Evolutionary conservation across 1,140 invertebrate species (phyloP).

Genomic region (Scylla paramamosain): DNA sequence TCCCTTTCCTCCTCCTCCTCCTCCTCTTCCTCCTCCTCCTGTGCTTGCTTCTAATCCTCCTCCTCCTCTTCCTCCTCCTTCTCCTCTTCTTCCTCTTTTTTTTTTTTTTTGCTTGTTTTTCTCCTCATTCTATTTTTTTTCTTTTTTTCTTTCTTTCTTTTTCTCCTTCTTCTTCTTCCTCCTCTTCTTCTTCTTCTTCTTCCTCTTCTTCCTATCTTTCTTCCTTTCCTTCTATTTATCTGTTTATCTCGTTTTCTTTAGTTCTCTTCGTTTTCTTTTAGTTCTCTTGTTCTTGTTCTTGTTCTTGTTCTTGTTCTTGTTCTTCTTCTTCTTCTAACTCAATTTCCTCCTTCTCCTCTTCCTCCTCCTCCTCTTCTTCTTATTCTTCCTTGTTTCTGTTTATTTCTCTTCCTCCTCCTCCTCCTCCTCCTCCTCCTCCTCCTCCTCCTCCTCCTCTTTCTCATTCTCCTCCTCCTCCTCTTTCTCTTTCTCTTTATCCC

Average conservation of each 20-base stretch:
- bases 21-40: too few relatives aligned
- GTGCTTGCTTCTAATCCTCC: too few relatives aligned
- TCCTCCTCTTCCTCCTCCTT: too few relatives aligned
- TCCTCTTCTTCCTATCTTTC: not conserved
- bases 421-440: not conserved
- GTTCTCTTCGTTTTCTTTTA: not conserved
- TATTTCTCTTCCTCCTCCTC: too few relatives aligned
- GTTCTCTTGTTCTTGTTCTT: not conserved
- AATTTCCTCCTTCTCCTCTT: not conserved
- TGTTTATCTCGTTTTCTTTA: not conserved
- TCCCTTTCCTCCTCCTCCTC: not conserved
- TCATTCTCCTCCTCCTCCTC: not conserved
- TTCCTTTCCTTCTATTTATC: not conserved
- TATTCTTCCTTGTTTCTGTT: too few relatives aligned
- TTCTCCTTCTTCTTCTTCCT: not conserved
- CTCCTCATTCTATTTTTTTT: not conserved
- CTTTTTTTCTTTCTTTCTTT: not conserved
- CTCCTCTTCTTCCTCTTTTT: too few relatives aligned
- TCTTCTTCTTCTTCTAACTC: not conserved
- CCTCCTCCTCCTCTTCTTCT: not conserved
- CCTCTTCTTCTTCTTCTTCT: not conserved
- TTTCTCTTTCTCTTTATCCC: not conserved
- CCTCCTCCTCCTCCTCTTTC: not conserved
- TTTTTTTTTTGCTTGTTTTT: too few relatives aligned
- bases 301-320: not conserved